Percentiles rank a stretch among this genome's conserved stretches.
Conservation (phyloP, 2,888 invertebrate genomes). For the Pediacus dermestoides region DNA sequence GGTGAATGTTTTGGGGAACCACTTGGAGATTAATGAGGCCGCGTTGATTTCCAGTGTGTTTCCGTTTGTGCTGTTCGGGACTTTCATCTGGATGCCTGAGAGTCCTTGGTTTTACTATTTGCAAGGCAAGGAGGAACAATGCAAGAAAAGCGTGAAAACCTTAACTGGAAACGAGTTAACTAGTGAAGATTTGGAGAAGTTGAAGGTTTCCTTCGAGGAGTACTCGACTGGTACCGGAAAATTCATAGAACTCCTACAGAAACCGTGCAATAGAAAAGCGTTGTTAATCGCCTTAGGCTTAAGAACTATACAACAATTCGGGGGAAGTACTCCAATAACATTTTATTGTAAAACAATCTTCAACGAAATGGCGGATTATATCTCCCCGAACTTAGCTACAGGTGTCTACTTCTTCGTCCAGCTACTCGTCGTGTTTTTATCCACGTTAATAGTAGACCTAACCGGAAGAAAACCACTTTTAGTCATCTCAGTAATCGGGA, state of each 20-base stretch:
- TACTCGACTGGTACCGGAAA: constrained; percentile 50
- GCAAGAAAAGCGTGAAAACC: constrained; percentile 50
- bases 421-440: constrained; percentile 55
- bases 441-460: constrained; percentile 58
- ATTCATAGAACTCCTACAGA: constrained; percentile 55
- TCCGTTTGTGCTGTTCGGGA: constrained; percentile 51
- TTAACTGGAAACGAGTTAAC: constrained; percentile 52
- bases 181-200: constrained; percentile 45
- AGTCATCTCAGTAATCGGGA: constrained; percentile 51
- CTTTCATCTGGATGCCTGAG: constrained; percentile 57
- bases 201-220: constrained; percentile 39
- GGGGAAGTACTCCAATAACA: constrained; percentile 61
- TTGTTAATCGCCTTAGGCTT: constrained; percentile 61
- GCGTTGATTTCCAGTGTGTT: constrained; percentile 51
- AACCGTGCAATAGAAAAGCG: constrained; percentile 59
- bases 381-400: constrained; percentile 44
- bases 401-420: constrained; percentile 51
- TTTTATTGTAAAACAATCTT: constrained; percentile 58
- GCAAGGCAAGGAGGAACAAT: constrained; percentile 48
- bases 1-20: constrained; percentile 50
- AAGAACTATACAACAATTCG: constrained; percentile 54
- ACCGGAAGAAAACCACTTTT: constrained; percentile 55
- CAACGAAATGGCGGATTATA: constrained; percentile 43
- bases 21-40: constrained; percentile 50
- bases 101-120: constrained; percentile 55